phyloP scores from a whole-genome alignment of 1,140 invertebrate genomes.

The Coenobita brevimanus region DNA sequence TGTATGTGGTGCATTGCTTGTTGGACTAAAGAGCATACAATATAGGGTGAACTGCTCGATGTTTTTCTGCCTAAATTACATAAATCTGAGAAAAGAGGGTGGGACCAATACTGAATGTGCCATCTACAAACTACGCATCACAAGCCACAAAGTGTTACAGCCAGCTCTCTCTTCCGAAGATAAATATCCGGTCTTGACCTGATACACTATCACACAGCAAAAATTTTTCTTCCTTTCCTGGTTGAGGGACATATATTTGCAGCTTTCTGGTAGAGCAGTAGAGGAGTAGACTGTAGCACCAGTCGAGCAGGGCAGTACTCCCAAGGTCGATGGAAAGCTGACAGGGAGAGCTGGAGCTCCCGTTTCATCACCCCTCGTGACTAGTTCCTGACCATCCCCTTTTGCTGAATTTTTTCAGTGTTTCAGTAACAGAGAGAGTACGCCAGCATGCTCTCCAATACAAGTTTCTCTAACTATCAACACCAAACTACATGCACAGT shows the following conservation, averaged over 20 bases:
- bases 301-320: too few relatives aligned
- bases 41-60: neutral
- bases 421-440: too few relatives aligned
- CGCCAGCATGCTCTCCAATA: too few relatives aligned
- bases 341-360: too few relatives aligned
- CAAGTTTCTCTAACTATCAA: too few relatives aligned
- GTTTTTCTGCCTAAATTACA: slow-evolving; percentile 26
- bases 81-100: slow-evolving; percentile 40
- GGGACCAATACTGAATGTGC: slow-evolving; percentile 36
- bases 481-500: too few relatives aligned
- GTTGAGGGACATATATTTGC: slow-evolving; percentile 45
- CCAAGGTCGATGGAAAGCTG: too few relatives aligned
- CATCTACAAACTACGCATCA: slow-evolving; percentile 39
- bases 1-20: slow-evolving; percentile 46
- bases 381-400: too few relatives aligned
- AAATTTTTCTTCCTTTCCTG: slow-evolving; percentile 37
- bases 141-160: slow-evolving; percentile 24
- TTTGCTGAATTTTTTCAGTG: too few relatives aligned
- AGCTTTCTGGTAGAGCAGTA: slow-evolving; percentile 24
- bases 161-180: slow-evolving; percentile 26
- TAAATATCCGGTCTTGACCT: slow-evolving; percentile 34
- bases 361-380: too few relatives aligned
- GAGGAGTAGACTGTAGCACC: too few relatives aligned
- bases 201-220: slow-evolving; percentile 36
- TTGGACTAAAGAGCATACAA: slow-evolving; percentile 37